Percentiles rank a stretch among this genome's conserved stretches.
These are phyloP conservation scores for Poeciliopsis paucimaculata DNA, from an alignment of 2,797 vertebrate genomes.

Conservation along the genomic window DNA sequence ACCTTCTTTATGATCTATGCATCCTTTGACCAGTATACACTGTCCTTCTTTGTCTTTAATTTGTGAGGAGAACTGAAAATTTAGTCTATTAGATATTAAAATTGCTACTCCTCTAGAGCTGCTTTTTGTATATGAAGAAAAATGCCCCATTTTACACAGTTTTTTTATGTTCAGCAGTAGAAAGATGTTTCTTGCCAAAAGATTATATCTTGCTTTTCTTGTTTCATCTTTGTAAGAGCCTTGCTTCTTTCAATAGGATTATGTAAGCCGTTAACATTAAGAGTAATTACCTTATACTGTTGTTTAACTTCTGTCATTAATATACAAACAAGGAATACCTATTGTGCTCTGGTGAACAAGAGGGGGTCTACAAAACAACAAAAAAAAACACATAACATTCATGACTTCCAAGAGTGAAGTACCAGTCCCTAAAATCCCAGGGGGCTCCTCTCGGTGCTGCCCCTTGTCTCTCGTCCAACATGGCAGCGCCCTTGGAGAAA, in stretches of 20 bases:
- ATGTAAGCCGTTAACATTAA: neutral
- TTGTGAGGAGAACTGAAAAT: neutral
- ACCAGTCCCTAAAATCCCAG: neutral
- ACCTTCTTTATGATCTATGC: neutral
- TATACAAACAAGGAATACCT: neutral
- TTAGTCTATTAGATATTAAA: neutral
- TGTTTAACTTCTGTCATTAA: neutral
- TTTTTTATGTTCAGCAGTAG: neutral
- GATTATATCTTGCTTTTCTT: neutral
- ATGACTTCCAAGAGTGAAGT: neutral
- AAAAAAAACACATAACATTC: neutral
- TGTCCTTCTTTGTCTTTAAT: neutral
- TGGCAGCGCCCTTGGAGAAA: neutral
- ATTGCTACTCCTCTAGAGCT: neutral
- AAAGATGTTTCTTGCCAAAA: slow-evolving; percentile 3
- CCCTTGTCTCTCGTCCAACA: neutral
- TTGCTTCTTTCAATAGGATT: neutral
- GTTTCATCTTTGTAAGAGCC: neutral
- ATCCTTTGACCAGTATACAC: neutral
- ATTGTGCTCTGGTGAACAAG: neutral
- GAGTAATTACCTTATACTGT: neutral
- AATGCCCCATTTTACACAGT: neutral
- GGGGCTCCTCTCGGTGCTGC: neutral
- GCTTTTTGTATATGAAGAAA: neutral
- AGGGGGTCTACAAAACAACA: neutral